These are phyloP conservation scores for Chymomyza fuscimana DNA, from an alignment of 2,888 invertebrate genomes.

Conservation along the genomic window DNA sequence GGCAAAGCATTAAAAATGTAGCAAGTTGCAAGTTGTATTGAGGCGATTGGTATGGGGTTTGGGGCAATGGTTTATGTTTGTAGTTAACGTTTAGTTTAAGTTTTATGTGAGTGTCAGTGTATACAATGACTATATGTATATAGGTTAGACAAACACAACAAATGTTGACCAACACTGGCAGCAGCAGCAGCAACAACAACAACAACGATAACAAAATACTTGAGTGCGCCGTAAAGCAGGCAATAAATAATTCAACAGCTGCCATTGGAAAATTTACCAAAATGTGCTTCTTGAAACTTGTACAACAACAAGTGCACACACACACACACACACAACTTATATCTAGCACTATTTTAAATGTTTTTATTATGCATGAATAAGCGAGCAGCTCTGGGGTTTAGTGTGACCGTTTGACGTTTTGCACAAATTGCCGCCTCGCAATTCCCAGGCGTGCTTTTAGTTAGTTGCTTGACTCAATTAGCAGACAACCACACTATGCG, in stretches of 20 bases:
- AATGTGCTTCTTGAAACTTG: conserved; percentile 22
- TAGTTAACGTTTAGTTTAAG: background rate
- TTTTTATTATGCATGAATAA: conserved; percentile 60
- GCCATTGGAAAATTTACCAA: conserved; percentile 67
- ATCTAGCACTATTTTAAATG: conserved; percentile 11
- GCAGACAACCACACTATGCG: background rate
- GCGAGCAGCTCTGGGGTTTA: background rate
- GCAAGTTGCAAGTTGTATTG: conserved; percentile 8
- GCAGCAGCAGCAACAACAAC: too few species aligned
- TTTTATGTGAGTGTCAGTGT: background rate
- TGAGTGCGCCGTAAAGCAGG: conserved; percentile 43
- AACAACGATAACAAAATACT: background rate
- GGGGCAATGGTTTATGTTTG: background rate
- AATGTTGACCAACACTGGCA: too few species aligned
- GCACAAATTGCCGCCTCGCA: conserved; percentile 1
- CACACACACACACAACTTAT: conserved; percentile 14
- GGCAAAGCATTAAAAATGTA: conserved; percentile 61
- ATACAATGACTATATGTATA: too few species aligned
- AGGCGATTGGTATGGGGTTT: background rate
- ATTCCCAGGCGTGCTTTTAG: conserved; percentile 58
- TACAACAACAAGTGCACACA: conserved; percentile 13
- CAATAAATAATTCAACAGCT: conserved; percentile 58
- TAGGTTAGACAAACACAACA: too few species aligned
- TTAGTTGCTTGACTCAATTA: conserved; percentile 52
- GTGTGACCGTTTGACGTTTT: conserved; percentile 17